Base-by-base conservation (phyloP, 1,140 invertebrate genomes). In the Drosophila seguyi region DNA sequence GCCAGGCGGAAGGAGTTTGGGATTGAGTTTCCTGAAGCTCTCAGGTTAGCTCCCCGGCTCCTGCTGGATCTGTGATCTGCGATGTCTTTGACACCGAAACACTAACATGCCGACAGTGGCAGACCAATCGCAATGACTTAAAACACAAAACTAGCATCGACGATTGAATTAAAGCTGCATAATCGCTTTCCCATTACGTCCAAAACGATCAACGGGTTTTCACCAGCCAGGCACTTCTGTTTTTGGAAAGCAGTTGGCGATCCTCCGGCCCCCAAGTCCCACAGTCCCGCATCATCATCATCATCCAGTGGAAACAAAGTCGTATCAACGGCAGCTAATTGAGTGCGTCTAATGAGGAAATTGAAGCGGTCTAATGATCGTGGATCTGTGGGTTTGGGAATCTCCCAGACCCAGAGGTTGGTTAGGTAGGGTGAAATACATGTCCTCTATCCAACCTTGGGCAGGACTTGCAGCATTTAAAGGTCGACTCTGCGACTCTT, bases 331-430 rank as follows among this genome's bases (percentile, higher is more conserved):
- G 50, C 66, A 76, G 75, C 67, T 90, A 90, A 90, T 90, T 90
- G 85, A 90, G 71, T 90, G 85, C 62, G 42, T 68, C 67, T 90
- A 90, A 90, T 90, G 86, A 90, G 85, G 85, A 90, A 90, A 90
- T 88, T 58, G 63, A 68, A 68, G 50, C 65, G 44, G n/a, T 18
- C 56, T 66, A 68, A 75, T 69, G 57, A 50, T 79, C 56, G 29
- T 18, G 38, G 56, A 73, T 60, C 11, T 34, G 60, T 71, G 52
- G 44, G 13, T 39, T 14, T 7, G 34, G 13, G 20, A 14, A 14
- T 65, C 29, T 20, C 27, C 6, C n/a, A 39, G 6, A 13, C 1
- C 18, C 11, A 14, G 39, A 27, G n/a, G 48, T 16, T 38, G 20
- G 13, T 42, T 42, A 16, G 22, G 16, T 53, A 75, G 60, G 65